Conservation (phyloP, 2,888 invertebrate genomes). For the Gryllus longicercus region DNA sequence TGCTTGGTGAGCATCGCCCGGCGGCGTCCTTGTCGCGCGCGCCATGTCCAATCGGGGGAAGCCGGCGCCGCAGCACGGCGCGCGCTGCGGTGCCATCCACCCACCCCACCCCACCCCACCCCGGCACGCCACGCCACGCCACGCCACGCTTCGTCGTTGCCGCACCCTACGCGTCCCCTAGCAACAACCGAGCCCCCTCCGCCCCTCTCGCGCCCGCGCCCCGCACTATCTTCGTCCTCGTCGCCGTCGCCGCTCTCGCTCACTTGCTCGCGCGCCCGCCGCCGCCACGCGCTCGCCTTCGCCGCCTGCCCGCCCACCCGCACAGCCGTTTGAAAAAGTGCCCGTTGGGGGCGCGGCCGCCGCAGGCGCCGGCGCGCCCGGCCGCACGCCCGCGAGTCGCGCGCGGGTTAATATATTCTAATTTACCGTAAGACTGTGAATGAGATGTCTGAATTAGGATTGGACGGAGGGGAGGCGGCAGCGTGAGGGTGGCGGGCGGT, state of each 20-base stretch:
- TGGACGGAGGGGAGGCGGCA: background rate
- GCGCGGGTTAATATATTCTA: constrained; percentile 9
- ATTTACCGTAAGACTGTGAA: constrained; percentile 8
- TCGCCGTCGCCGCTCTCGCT: background rate
- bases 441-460: constrained; percentile 5
- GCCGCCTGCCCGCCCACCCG: background rate
- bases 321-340: background rate
- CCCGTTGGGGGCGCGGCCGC: background rate
- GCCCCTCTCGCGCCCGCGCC: background rate
- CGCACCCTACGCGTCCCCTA: background rate
- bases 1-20: too few species aligned
- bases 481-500: background rate
- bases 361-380: too few species aligned
- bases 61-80: too few species aligned
- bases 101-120: too few species aligned
- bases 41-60: background rate
- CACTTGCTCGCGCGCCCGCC: background rate
- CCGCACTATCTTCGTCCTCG: background rate
- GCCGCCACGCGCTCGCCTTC: background rate
- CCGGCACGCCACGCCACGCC: too few species aligned
- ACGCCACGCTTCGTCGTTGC: background rate
- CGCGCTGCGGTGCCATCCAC: too few species aligned
- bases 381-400: background rate
- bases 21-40: background rate
- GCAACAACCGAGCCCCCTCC: background rate